A percentile compares a stretch with the other conserved stretches of the same genome.
These are phyloP conservation scores for Mionectes olivaceus DNA, from an alignment of 2,797 vertebrate genomes.

Conservation along the genomic window DNA sequence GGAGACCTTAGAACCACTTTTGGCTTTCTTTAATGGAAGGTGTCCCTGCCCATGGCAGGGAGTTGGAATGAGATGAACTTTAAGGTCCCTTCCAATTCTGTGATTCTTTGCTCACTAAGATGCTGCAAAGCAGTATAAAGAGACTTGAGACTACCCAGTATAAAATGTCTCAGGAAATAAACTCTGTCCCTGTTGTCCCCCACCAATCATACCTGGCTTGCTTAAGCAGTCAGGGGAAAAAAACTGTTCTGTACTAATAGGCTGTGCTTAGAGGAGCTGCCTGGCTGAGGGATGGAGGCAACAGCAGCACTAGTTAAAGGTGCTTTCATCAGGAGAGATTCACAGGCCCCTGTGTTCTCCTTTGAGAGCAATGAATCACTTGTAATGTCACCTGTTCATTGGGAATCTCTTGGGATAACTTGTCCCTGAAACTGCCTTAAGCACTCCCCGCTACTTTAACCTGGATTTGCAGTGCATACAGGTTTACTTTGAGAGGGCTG, in stretches of 20 bases:
- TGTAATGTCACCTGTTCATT: rapidly evolving
- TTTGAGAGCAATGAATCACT: background rate
- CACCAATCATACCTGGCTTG: background rate
- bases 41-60: background rate
- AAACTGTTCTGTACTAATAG: rapidly evolving
- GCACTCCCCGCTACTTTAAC: background rate
- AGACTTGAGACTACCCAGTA: background rate
- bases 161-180: background rate
- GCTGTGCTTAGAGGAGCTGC: background rate
- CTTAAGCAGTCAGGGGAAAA: background rate
- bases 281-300: background rate
- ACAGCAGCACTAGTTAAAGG: background rate
- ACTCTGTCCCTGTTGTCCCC: background rate
- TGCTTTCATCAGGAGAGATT: background rate
- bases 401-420: background rate
- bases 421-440: background rate
- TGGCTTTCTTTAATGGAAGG: background rate
- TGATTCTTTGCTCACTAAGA: background rate
- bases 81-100: background rate
- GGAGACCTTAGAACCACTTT: background rate
- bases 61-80: rapidly evolving
- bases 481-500: background rate
- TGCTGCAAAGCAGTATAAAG: background rate
- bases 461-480: background rate
- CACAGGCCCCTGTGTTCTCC: background rate